A percentile compares a stretch with the other conserved stretches of the same genome.
Evolutionary conservation across 2,797 vertebrate species (phyloP).

Genomic region (Hippocampus kuda): DNA sequence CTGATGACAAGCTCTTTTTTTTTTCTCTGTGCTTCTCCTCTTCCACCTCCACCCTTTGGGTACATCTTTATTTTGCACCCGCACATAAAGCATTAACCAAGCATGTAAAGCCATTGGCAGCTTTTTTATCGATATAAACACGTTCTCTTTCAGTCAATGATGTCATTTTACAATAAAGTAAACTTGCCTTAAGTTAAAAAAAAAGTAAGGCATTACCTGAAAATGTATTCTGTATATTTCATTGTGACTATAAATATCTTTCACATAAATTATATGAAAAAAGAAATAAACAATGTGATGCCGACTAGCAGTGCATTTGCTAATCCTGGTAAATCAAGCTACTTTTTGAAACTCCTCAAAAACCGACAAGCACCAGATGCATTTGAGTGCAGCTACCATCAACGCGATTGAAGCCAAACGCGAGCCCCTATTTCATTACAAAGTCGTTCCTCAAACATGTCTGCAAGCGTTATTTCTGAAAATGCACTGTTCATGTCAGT

Average conservation of each 20-base stretch:
- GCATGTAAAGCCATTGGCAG: neutral
- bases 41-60: slow-evolving; percentile 17
- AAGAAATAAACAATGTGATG: neutral
- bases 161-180: neutral
- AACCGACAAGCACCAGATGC: neutral
- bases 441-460: no score
- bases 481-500: neutral
- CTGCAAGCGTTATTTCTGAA: no score
- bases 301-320: neutral
- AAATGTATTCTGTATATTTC: no score
- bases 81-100: slow-evolving; percentile 8
- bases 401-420: neutral
- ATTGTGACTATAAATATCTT: neutral
- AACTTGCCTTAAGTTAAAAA: neutral
- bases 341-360: neutral
- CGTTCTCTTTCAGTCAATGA: neutral
- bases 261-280: neutral
- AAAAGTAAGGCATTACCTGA: neutral
- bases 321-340: neutral
- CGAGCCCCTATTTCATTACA: no score
- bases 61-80: slow-evolving; percentile 18
- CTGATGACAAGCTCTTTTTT: slow-evolving; percentile 19
- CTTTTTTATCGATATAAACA: neutral
- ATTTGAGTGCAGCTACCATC: neutral
- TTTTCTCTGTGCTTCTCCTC: slow-evolving; percentile 6